Conservation (phyloP, 2,888 invertebrate species). For the Formica aserva region DNA sequence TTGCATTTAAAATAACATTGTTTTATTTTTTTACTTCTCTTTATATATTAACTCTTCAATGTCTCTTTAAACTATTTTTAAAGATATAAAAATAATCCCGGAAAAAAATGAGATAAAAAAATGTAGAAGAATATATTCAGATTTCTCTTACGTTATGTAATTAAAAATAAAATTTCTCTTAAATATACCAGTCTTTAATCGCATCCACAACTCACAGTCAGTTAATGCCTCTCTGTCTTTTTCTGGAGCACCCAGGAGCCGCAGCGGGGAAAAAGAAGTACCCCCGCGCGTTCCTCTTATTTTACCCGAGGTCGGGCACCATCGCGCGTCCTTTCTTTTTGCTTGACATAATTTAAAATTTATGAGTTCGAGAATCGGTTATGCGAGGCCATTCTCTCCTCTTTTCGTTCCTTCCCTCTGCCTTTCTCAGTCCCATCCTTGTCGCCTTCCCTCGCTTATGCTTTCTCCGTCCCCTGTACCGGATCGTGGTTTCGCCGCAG, state of each 20-base stretch:
- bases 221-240: constrained; percentile 71
- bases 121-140: not conserved
- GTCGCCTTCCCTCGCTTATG: constrained; percentile 53
- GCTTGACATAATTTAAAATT: constrained; percentile 85
- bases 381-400: constrained; percentile 72
- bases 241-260: constrained; percentile 66
- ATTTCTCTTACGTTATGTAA: not conserved
- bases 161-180: constrained; percentile 50
- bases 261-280: constrained; percentile 20
- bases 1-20: not conserved
- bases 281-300: constrained; percentile 71
- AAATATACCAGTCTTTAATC: constrained; percentile 37
- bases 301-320: constrained; percentile 78
- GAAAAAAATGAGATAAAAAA: not conserved
- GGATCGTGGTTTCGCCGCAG: constrained; percentile 74
- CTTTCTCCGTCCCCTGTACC: constrained; percentile 29
- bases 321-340: constrained; percentile 79
- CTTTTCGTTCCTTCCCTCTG: constrained; percentile 49
- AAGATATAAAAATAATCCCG: not conserved
- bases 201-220: constrained; percentile 28
- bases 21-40: not conserved
- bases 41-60: not conserved
- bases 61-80: not conserved
- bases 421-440: constrained; percentile 49
- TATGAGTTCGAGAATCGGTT: constrained; percentile 84